These are phyloP conservation scores for Neodiprion lecontei DNA, from an alignment of 1,140 invertebrate species.

Conservation along the genomic window DNA sequence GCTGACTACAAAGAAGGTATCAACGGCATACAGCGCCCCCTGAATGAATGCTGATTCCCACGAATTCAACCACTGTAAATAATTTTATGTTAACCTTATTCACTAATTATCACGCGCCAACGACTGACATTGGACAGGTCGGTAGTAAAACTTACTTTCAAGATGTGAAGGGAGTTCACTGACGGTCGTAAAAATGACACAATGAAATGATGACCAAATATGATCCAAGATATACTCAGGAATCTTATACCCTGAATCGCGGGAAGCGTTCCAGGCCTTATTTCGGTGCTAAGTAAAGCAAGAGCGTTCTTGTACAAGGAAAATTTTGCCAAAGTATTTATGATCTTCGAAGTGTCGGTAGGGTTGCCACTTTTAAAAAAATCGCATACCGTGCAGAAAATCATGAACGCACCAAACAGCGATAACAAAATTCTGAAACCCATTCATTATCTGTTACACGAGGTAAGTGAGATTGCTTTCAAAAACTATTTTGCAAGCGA, in stretches of 20 bases:
- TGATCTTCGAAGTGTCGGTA: neutral
- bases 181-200: constrained; percentile 25
- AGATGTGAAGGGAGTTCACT: constrained; percentile 19
- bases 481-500: neutral
- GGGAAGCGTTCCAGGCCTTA: constrained; percentile 23
- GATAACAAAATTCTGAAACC: neutral
- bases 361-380: neutral
- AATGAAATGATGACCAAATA: constrained; percentile 51
- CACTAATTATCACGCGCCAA: neutral
- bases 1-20: constrained; percentile 67
- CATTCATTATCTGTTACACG: neutral
- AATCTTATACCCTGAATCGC: constrained; percentile 52
- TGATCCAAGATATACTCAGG: constrained; percentile 53
- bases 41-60: constrained; percentile 44
- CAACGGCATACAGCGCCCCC: constrained; percentile 59
- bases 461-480: neutral
- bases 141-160: neutral
- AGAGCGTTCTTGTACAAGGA: constrained; percentile 44
- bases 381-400: neutral
- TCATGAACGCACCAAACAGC: neutral
- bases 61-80: constrained; percentile 47
- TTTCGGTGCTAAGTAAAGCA: constrained; percentile 35
- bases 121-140: neutral
- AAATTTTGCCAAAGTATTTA: constrained; percentile 31
- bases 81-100: neutral